These are phyloP conservation scores for Drosophila nebulosa DNA, from an alignment of 1,140 invertebrate genomes.

Conservation along the genomic window DNA sequence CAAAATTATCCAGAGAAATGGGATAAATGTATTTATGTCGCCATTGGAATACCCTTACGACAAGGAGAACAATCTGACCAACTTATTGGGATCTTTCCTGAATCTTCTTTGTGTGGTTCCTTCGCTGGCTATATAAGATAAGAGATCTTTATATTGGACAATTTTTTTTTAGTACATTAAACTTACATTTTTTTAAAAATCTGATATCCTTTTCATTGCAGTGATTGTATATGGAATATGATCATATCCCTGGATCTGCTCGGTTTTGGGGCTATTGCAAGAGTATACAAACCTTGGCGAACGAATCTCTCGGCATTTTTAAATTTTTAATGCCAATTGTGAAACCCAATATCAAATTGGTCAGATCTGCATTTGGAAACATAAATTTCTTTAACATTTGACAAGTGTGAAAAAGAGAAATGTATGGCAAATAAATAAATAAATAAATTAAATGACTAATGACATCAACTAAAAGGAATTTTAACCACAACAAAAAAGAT, in stretches of 20 bases:
- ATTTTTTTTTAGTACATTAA: too few relatives aligned
- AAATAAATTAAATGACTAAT: background rate
- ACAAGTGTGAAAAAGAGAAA: constrained; percentile 58
- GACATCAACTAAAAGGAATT: constrained; percentile 57
- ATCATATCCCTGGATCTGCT: too few relatives aligned
- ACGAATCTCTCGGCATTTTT: background rate
- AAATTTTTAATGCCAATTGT: constrained; percentile 1
- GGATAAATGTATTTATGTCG: background rate
- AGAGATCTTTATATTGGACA: too few relatives aligned
- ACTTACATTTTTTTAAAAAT: too few relatives aligned
- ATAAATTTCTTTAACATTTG: constrained; percentile 43
- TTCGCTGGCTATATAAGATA: too few relatives aligned
- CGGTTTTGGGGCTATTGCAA: too few relatives aligned
- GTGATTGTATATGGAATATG: background rate
- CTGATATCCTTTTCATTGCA: too few relatives aligned
- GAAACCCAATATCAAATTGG: constrained; percentile 40
- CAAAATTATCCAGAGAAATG: background rate
- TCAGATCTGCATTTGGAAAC: constrained; percentile 40
- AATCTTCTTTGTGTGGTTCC: too few relatives aligned
- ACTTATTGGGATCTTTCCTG: too few relatives aligned
- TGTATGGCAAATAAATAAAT: background rate
- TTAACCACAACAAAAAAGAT: constrained; percentile 23
- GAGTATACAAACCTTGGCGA: background rate
- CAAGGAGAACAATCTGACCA: too few relatives aligned
- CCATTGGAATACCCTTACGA: background rate